Evolutionary conservation across 2,113 vertebrate species (phyloP).

Genomic region (Hydropotes inermis): DNA sequence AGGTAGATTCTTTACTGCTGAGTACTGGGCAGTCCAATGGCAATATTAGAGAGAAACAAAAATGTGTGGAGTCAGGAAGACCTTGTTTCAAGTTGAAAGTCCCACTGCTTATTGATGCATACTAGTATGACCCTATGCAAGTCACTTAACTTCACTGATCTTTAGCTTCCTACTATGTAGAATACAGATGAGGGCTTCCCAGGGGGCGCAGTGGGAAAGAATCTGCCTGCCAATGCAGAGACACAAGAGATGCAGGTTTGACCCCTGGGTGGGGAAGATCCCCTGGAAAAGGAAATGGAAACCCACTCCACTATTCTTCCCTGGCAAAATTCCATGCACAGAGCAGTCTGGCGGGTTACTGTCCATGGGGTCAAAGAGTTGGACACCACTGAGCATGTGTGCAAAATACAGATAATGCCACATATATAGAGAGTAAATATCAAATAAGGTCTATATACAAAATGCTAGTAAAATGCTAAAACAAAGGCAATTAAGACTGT

Average conservation of each 20-base stretch:
- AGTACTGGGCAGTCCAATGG: not conserved
- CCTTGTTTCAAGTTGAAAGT: not conserved
- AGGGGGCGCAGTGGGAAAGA: not conserved
- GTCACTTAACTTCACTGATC: not conserved
- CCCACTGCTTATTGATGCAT: not conserved
- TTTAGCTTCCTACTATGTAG: not conserved
- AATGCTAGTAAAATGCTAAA: not conserved
- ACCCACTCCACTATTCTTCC: not conserved
- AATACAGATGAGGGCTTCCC: not conserved
- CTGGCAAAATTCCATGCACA: not conserved
- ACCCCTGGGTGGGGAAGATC: not conserved
- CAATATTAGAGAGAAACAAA: not conserved
- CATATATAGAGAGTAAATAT: not conserved
- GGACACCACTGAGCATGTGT: not conserved
- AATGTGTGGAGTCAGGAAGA: not conserved
- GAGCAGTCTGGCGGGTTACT: not conserved
- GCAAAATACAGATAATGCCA: not conserved
- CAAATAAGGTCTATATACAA: not conserved
- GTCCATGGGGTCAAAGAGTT: not conserved
- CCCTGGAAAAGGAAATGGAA: not conserved
- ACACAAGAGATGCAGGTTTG: not conserved
- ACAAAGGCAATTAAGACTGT: not conserved
- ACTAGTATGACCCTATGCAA: not conserved
- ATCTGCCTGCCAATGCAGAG: not conserved
- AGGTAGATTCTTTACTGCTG: not conserved